Conservation (phyloP, 2,797 vertebrate genomes). For the Bradypodion ventrale region DNA sequence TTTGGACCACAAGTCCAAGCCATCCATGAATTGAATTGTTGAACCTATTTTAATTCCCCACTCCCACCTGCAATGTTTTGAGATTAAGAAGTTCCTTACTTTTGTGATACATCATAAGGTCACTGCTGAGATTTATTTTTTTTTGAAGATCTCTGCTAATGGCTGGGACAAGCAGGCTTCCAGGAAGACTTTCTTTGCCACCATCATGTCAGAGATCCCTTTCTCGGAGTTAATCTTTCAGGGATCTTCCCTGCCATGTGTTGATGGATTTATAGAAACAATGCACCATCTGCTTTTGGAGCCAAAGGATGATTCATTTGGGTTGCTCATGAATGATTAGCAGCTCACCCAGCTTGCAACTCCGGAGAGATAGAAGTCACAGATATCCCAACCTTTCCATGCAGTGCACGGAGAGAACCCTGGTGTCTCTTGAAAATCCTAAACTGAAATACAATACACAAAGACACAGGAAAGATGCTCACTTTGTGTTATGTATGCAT, state of each 20-base stretch:
- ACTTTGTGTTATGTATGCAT: no score
- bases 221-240: background rate
- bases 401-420: background rate
- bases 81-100: no score
- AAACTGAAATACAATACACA: background rate
- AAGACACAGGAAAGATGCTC: no score
- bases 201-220: background rate
- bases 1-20: background rate
- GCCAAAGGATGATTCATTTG: background rate
- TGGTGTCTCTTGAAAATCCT: background rate
- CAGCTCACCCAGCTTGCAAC: background rate
- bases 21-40: background rate
- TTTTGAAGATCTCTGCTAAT: no score
- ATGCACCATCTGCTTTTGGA: background rate
- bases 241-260: background rate
- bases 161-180: background rate
- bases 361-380: background rate
- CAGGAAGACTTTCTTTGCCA: no score
- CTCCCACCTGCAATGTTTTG: no score
- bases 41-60: no score
- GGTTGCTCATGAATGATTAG: background rate
- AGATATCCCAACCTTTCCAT: no score
- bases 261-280: background rate
- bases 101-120: no score
- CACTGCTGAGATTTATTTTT: no score